phyloP scores from a whole-genome alignment of 2,797 vertebrate genomes.

The Siniperca obscura region DNA sequence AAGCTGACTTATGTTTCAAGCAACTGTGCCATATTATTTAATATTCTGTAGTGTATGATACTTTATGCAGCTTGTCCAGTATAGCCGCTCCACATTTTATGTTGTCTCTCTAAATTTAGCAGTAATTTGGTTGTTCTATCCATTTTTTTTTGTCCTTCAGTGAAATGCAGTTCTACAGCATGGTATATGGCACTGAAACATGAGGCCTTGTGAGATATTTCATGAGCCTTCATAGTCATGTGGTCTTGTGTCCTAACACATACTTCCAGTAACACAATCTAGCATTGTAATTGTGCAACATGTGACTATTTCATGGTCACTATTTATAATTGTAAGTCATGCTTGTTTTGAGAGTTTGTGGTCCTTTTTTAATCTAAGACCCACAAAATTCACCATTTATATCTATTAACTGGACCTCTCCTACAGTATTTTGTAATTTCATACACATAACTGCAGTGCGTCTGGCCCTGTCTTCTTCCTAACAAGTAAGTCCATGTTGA shows the following conservation, averaged over 20 bases:
- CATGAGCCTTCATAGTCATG: slow-evolving; percentile 31
- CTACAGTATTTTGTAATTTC: slow-evolving; percentile 30
- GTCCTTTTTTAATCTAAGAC: slow-evolving; percentile 31
- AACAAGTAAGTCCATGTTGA: not conserved
- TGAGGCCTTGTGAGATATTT: slow-evolving; percentile 30
- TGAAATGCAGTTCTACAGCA: not conserved
- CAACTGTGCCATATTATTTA: not conserved
- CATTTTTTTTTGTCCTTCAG: not conserved
- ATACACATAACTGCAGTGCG: slow-evolving; percentile 35
- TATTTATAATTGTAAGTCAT: slow-evolving; percentile 25
- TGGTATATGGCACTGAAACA: slow-evolving; percentile 25
- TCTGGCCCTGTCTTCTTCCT: slow-evolving; percentile 28
- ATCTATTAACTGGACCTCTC: slow-evolving; percentile 12
- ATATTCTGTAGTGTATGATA: not conserved
- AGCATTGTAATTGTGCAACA: slow-evolving; percentile 24
- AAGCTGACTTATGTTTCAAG: not conserved
- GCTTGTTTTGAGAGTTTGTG: slow-evolving; percentile 35
- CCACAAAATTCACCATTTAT: slow-evolving; percentile 19
- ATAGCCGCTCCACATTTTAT: not conserved
- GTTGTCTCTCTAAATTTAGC: not conserved
- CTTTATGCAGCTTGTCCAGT: not conserved
- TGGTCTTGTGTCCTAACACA: slow-evolving; percentile 28
- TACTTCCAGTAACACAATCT: slow-evolving; percentile 35
- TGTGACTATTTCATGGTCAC: slow-evolving; percentile 37
- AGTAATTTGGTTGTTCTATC: not conserved